Evolutionary conservation across 2,888 invertebrate species (phyloP), one percentile per base, ranked within the genome.

Genomic region (Acleris laterana): DNA sequence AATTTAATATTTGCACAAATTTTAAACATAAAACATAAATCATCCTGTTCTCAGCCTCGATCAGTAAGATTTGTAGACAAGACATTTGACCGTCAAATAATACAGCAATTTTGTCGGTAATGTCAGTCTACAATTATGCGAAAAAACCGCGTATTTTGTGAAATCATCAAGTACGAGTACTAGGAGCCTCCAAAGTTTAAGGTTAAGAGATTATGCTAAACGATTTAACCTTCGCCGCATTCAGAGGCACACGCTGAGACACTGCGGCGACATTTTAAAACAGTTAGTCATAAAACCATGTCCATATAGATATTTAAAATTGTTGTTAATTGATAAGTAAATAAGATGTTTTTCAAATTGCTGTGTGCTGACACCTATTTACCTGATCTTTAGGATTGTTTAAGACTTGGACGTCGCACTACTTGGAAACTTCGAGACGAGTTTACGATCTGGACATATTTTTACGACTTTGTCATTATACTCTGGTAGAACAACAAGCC

Each of bases 131-230:
- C 55, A 56, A 44, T 44, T 50, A 55, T 46, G 65, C 50, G 55
- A 65, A 65, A 64, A 51, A 64, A 64, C 60, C 38, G n/a, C 25
- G 55, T 38, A 53, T 55, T 64, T 28, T 51, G 28, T 9, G 42
- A 32, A 32, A 50, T 56, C 56, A 56, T 56, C 65, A 60, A 49
- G 55, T 32, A 55, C 20, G 17, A 46, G n/a, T n/a, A n/a, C n/a
- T n/a, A n/a, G n/a, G 58, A 53, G 64, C 25, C 60, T 44, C 46
- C 55, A 65, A 65, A 65, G 60, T 65, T 65, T 65, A 61, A 65
- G 65, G 65, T 20, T 60, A 42, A 32, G 50, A 53, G 55, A 65
- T 65, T 51, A 65, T 56, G 55, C 65, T 65, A 51, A 65, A 51
- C 46, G 55, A 20, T 46, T 28, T 22, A 55, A 56, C 65, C 65